Conservation (phyloP, 2,113 vertebrate genomes). For the Channa argus region DNA sequence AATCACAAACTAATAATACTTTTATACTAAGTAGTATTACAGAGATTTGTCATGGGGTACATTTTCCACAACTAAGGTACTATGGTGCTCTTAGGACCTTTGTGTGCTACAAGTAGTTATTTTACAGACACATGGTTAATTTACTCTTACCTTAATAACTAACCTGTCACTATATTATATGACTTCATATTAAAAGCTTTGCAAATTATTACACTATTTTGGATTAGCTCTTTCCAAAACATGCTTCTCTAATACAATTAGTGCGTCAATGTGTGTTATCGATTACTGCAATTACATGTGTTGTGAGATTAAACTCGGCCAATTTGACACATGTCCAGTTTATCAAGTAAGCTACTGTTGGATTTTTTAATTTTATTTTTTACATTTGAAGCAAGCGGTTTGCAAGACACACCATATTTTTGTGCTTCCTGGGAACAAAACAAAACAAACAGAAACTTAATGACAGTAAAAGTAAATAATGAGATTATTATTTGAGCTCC, state of each 20-base stretch:
- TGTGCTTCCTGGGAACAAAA: neutral
- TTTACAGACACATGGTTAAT: slow-evolving; percentile 22
- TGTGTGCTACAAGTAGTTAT: slow-evolving; percentile 26
- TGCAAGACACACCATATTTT: neutral
- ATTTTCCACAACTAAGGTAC: slow-evolving; percentile 26
- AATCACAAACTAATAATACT: slow-evolving; percentile 42
- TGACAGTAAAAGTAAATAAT: too few species aligned
- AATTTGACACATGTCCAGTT: neutral
- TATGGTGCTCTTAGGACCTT: slow-evolving; percentile 9
- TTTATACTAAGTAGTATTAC: slow-evolving; percentile 31
- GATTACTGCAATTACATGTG: slow-evolving; percentile 6
- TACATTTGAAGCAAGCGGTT: neutral
- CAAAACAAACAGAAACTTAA: too few species aligned
- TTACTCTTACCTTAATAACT: slow-evolving; percentile 40
- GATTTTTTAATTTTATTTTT: neutral
- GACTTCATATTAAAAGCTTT: slow-evolving; percentile 21
- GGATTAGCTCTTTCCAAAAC: neutral
- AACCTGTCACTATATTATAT: slow-evolving; percentile 18
- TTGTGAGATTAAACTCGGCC: slow-evolving; percentile 2
- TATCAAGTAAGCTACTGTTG: neutral
- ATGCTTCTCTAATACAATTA: neutral
- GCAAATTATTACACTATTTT: neutral
- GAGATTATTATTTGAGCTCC: too few species aligned
- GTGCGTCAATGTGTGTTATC: neutral
- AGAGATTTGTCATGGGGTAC: slow-evolving; percentile 30